Base-by-base conservation (phyloP, 2,888 invertebrate species). In the Athalia cordata region DNA sequence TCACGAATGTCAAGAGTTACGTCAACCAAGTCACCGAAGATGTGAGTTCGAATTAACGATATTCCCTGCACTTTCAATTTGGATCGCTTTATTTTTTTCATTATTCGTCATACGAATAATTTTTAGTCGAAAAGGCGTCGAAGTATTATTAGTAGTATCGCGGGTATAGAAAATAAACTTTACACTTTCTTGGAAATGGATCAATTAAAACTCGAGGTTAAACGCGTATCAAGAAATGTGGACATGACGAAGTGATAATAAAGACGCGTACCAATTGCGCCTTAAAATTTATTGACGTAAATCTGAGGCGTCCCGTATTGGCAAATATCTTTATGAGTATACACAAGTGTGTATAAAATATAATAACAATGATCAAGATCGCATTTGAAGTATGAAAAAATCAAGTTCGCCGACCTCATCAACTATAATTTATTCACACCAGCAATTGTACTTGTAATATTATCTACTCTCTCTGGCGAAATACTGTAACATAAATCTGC, bases 11-110 rank as follows among this genome's bases (percentile, higher is more conserved):
- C 4, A 86, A 88, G 76, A 70, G 79, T 6, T 87, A 84, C 78
- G 78, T 89, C 57, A 82, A 78, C 55, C 83, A 85, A 78, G 79
- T 85, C 1, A 82, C 87, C 68, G 84, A 85, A 15, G 85, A 89
- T 80, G 89, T 88, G 72, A 84, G 81, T 80, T 9, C 9, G n/a
- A 50, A 62, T 15, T 45, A 45, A 49, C n/a, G 5, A 5, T 47
- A n/a, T 75, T 45, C n/a, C 29, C 11, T 13, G 8, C 45, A 49
- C 15, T 68, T 0, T 15, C 7, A 9, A 13, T 8, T 6, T 6
- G 29, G 64, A 9, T 64, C 11, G 29, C 43, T 43, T 68, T 5
- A 11, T 4, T 29, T 6, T 52, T 55, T 15, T 29, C 29, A 43
- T 43, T 57, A n/a, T 15, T 8, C 2, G 29, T 29, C 29, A 29